Evolutionary conservation across 2,888 invertebrate genomes (phyloP), one percentile per base, ranked within the genome.

Genomic region (Heteromurus nitidus): DNA sequence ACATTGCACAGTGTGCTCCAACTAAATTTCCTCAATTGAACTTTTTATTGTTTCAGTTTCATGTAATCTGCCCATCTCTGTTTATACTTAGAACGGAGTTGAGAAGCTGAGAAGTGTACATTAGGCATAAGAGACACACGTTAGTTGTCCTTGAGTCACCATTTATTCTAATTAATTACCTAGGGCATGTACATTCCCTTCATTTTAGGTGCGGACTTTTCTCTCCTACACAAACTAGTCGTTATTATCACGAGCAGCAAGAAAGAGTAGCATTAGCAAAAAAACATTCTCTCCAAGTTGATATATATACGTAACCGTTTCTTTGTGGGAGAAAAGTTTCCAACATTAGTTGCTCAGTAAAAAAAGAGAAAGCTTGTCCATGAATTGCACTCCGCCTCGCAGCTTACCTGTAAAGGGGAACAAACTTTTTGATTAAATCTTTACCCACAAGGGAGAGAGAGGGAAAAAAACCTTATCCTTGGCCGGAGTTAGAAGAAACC

Each of bases 351-450:
- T n/a, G n/a, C n/a, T n/a, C n/a, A n/a, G n/a, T 11, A 47, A 16
- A 47, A 47, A 47, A 3, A 11, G 11, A n/a, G n/a, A 47, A 11
- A 47, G 3, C 47, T 47, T 11, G 16, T 47, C 47, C n/a, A n/a
- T 47, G n/a, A n/a, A 36, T 36, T 9, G 7, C 7, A 36, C 13
- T 36, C 13, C 13, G n/a, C n/a, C n/a, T n/a, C n/a, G 44, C 13
- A n/a, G 9, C 50, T 55, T 26, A 55, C 55, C 55, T 55, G 55
- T 11, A 9, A 11, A 24, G 55, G n/a, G 26, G 7, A 24, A 55
- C 11, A 55, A 55, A 22, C 26, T 55, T 55, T 55, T 55, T 55
- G 55, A 55, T 55, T 55, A 55, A 55, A 55, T 55, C 55, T 26
- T 55, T 9, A 55, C 55, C 26, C n/a, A n/a, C n/a, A n/a, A n/a